Base-by-base conservation (phyloP, 2,888 invertebrate species). In the Scaptomyza tumidula region DNA sequence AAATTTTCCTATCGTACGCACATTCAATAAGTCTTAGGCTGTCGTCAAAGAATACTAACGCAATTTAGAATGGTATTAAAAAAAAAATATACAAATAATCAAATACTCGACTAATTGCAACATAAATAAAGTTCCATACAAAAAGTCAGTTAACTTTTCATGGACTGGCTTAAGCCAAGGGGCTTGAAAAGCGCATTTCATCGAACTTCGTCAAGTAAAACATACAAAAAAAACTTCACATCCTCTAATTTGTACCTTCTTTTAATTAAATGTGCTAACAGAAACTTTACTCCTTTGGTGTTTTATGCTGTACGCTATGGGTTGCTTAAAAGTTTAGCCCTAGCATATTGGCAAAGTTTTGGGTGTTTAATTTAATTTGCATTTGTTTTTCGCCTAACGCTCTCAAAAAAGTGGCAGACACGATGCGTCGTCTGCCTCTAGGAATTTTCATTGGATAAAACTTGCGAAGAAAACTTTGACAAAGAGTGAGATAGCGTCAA, bases 301-400 rank as follows among this genome's bases (percentile, higher is more conserved):
- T 11, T 14, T 33, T 19, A 19, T 19, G 19, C 19, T n/a, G 13
- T 33, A 3, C 19, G 56, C 5, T 46, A 33, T 24, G 68, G 55
- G 46, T 58, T 46, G 13, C 14, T 65, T 50, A 56, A 56, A 79
- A 83, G 65, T 79, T 82, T 77, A 70, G 67, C 61, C 65, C 63
- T 83, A 39, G 83, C 71, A 85, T 83, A 84, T 84, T 83, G 75
- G 72, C 71, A 84, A 84, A 84, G 83, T 84, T 85, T 85, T 85
- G 56, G 75, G 72, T 74, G 71, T 79, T 83, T 85, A 73, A 85
- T 82, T 80, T 83, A 85, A 82, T 82, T 78, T 82, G 71, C 75
- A 69, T 80, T 78, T 62, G 66, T 74, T 50, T 64, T 70, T 45
- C 43, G 35, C 61, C 48, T 59, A 11, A 56, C 66, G 55, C 54